A percentile compares a stretch with the other conserved stretches of the same genome.
Evolutionary conservation across 2,888 invertebrate genomes (phyloP).

Genomic region (Hemaris fuciformis): DNA sequence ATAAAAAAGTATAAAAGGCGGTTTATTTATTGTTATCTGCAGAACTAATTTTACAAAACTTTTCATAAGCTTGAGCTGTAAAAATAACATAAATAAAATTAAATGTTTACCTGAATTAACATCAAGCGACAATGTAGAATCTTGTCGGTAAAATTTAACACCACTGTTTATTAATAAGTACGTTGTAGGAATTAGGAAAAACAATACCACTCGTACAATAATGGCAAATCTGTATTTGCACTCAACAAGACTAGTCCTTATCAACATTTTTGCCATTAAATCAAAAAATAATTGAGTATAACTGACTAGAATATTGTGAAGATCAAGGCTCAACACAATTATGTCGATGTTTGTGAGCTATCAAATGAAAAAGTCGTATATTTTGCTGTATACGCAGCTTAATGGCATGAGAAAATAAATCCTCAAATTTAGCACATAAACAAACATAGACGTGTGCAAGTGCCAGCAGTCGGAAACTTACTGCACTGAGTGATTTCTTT

Average conservation of each 20-base stretch:
- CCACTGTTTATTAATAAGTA: slow-evolving; percentile 37
- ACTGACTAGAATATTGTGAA: slow-evolving; percentile 30
- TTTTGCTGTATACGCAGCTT: slow-evolving; percentile 59
- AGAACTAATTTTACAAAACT: too few species aligned
- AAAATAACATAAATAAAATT: too few species aligned
- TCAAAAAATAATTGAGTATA: slow-evolving; percentile 25
- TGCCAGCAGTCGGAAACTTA: slow-evolving; percentile 34
- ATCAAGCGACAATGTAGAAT: background rate
- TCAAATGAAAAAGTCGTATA: slow-evolving; percentile 73
- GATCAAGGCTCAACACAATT: background rate
- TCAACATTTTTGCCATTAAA: slow-evolving; percentile 69
- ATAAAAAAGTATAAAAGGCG: too few species aligned
- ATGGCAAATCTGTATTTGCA: slow-evolving; percentile 52
- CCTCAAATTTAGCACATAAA: slow-evolving; percentile 27
- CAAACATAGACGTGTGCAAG: slow-evolving; percentile 45
- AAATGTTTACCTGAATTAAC: background rate
- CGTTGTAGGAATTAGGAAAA: slow-evolving; percentile 56
- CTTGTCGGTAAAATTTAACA: background rate
- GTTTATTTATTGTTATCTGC: slow-evolving; percentile 36
- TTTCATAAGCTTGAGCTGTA: too few species aligned
- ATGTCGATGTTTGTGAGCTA: slow-evolving; percentile 26
- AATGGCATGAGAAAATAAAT: slow-evolving; percentile 51
- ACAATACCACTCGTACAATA: slow-evolving; percentile 55
- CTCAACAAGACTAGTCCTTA: slow-evolving; percentile 64
- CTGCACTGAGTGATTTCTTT: slow-evolving; percentile 38